Base-by-base conservation (phyloP, 2,797 vertebrate species). In the Discoglossus pictus region DNA sequence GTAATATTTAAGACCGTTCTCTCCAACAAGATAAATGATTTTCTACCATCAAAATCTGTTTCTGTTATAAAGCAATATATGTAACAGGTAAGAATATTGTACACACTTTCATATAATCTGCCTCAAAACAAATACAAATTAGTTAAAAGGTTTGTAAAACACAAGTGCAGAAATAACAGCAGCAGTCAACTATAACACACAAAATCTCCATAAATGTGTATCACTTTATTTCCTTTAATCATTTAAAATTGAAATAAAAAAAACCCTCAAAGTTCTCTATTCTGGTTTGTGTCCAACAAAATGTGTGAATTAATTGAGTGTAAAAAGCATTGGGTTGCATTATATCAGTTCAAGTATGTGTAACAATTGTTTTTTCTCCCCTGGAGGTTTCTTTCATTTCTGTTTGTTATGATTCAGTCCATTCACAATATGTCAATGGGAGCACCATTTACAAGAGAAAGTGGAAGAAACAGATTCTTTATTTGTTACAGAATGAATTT, bases 291-390 rank as follows among this genome's bases (percentile, higher is more conserved):
- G 59, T 77, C 82, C 80, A 78, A 80, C 61, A 78, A 79, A 83
- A 89, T 82, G 83, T 83, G 85, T 84, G 85, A 91, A 91, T 89
- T 91, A 92, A 93, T 87, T 88, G 90, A 91, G 88, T 90, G 89
- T 88, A 89, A 91, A 89, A 88, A 84, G 79, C 84, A 74, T 86
- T 79, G 86, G 87, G 88, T 85, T 90, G 92, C 82, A 75, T 89
- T 89, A 81, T 85, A 84, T 84, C 88, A 79, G 85, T 88, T 89
- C 86, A 85, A 89, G 88, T 81, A 84, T 85, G 88, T 83, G 86
- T 88, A 84, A 89, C 84, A 85, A 89, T 89, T 79, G 87, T 88
- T 91, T 84, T 84, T 79, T 87, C 89, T 80, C 78, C 87, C 90
- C 86, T 60, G 34, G 65, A 84, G 81, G 77, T 68, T 69, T 56